Conservation (phyloP, 2,797 vertebrate genomes). For the Gadopsis bispinosus region DNA sequence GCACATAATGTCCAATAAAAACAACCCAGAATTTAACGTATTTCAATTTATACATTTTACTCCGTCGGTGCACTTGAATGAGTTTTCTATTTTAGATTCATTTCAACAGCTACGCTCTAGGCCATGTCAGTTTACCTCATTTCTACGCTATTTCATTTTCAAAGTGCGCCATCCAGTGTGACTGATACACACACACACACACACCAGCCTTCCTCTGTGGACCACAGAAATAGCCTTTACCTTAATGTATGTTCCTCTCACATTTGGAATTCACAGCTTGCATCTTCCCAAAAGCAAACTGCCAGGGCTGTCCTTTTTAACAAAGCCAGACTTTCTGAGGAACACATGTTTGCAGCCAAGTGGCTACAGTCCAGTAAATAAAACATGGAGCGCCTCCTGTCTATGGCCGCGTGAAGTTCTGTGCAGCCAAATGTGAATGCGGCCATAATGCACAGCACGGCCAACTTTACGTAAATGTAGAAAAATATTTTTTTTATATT, state of each 20-base stretch:
- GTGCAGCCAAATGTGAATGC: slow-evolving; percentile 37
- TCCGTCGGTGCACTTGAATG: neutral
- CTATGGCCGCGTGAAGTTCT: slow-evolving; percentile 26
- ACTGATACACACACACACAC: neutral
- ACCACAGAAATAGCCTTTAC: slow-evolving; percentile 27
- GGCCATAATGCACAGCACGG: slow-evolving; percentile 3
- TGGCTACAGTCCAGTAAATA: slow-evolving; percentile 59
- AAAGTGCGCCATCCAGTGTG: slow-evolving; percentile 3
- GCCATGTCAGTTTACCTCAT: slow-evolving; percentile 15
- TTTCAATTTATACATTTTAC: slow-evolving; percentile 14
- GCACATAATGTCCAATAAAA: slow-evolving; percentile 33
- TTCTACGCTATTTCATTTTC: slow-evolving; percentile 28
- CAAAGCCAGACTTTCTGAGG: slow-evolving; percentile 50
- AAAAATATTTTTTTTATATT: neutral
- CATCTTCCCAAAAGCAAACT: slow-evolving; percentile 43
- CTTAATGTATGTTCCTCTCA: slow-evolving; percentile 60
- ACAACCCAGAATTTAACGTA: neutral
- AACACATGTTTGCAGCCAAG: slow-evolving; percentile 64
- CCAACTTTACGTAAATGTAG: neutral
- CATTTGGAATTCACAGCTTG: slow-evolving; percentile 63
- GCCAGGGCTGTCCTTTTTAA: slow-evolving; percentile 40
- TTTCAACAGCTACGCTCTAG: slow-evolving; percentile 11
- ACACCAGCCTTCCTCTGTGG: slow-evolving; percentile 7
- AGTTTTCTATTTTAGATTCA: slow-evolving; percentile 23
- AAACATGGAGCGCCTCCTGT: slow-evolving; percentile 48